phyloP scores from a whole-genome alignment of 2,888 invertebrate genomes.

The Athalia rosae region DNA sequence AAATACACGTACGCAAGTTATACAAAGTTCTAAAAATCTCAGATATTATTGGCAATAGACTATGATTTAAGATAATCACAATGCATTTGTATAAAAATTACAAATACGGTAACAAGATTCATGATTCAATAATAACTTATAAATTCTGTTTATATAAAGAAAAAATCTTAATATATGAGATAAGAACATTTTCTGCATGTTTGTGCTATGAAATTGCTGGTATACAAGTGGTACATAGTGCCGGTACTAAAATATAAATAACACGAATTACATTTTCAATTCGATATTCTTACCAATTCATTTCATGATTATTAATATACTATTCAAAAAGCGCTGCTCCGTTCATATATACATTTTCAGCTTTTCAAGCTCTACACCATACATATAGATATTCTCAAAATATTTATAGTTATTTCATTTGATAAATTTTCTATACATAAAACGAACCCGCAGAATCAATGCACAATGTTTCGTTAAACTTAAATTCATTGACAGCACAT shows the following conservation, averaged over 20 bases:
- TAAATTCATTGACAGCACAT: too few relatives aligned
- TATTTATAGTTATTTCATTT: background rate
- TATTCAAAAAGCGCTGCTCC: background rate
- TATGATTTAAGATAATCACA: too few relatives aligned
- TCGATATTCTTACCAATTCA: background rate
- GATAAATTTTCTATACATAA: background rate
- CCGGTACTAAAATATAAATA: background rate
- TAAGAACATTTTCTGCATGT: background rate
- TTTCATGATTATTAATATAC: background rate
- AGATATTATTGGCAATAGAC: too few relatives aligned
- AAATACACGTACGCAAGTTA: too few relatives aligned
- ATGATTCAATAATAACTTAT: background rate
- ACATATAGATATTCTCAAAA: background rate
- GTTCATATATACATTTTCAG: conserved; percentile 1
- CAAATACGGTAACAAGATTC: background rate
- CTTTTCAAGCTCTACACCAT: background rate
- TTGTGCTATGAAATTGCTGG: background rate
- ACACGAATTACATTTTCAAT: background rate
- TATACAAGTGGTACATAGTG: background rate
- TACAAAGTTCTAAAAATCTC: too few relatives aligned
- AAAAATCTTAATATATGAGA: background rate
- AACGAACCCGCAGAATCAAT: background rate
- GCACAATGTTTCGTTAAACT: background rate
- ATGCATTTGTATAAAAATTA: too few relatives aligned
- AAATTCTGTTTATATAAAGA: background rate